A percentile compares a stretch with the other conserved stretches of the same genome.
phyloP scores from a whole-genome alignment of 2,888 invertebrate species.

The Pegoplata infirma region DNA sequence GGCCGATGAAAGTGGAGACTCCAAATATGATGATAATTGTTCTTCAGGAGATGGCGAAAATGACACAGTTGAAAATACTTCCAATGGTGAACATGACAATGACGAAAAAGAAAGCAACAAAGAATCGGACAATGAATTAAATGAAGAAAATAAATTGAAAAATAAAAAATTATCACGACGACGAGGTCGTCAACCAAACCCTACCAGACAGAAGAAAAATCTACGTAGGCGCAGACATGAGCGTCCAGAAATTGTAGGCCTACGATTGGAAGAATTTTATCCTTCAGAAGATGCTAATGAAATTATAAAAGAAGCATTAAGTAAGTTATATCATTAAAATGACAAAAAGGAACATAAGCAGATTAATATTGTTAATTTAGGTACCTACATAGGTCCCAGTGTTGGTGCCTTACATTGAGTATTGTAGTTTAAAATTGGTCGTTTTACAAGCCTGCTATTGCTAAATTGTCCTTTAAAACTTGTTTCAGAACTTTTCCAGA shows the following conservation, averaged over 20 bases:
- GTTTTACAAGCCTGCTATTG: too few species aligned
- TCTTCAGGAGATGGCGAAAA: conserved; percentile 63
- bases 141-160: conserved; percentile 51
- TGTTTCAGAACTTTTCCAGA: too few species aligned
- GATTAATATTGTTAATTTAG: too few species aligned
- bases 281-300: conserved; percentile 78
- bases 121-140: conserved; percentile 62
- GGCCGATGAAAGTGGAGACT: conserved; percentile 45
- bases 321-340: too few species aligned
- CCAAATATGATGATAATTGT: conserved; percentile 35
- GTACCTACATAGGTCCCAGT: too few species aligned
- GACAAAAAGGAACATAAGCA: too few species aligned
- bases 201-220: conserved; percentile 45
- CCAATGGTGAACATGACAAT: conserved; percentile 66
- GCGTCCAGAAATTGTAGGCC: conserved; percentile 80
- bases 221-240: conserved; percentile 60
- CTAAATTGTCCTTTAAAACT: too few species aligned
- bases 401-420: too few species aligned
- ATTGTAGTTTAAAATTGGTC: too few species aligned
- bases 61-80: conserved; percentile 64
- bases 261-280: conserved; percentile 84
- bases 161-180: conserved; percentile 56
- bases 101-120: conserved; percentile 66
- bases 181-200: conserved; percentile 41
- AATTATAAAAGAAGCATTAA: conserved; percentile 78